phyloP scores from a whole-genome alignment of 2,113 vertebrate species.

The Procavia capensis region DNA sequence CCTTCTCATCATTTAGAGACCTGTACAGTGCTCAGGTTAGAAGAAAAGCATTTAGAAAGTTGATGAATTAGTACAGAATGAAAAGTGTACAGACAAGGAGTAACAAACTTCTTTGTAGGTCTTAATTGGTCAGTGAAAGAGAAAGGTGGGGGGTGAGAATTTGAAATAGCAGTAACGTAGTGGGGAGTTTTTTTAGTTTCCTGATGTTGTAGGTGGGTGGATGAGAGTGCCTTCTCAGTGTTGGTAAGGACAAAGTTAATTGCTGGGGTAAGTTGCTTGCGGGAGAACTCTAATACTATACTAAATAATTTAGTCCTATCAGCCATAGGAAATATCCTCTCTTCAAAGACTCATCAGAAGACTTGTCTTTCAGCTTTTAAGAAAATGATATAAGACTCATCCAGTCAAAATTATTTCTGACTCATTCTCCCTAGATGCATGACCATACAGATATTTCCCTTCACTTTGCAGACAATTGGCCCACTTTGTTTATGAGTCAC shows the following conservation, averaged over 20 bases:
- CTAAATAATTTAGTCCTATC: conserved; percentile 63
- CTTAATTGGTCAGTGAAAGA: background rate
- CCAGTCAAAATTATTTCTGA: conserved; percentile 72
- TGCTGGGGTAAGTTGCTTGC: conserved; percentile 52
- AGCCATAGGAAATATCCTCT: conserved; percentile 53
- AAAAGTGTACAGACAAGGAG: background rate
- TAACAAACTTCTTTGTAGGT: conserved; percentile 15
- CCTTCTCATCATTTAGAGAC: background rate
- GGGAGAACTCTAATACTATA: conserved; percentile 28
- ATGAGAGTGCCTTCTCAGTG: background rate
- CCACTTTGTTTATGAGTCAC: conserved; percentile 76
- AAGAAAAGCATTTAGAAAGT: background rate
- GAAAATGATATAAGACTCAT: conserved; percentile 66
- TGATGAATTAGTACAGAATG: background rate
- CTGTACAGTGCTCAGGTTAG: background rate
- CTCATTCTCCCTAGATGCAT: conserved; percentile 17
- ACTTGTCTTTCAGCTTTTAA: conserved; percentile 67
- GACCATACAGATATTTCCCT: conserved; percentile 61
- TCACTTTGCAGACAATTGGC: conserved; percentile 68
- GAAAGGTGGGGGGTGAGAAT: background rate
- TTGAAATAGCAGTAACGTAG: background rate
- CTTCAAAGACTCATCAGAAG: conserved; percentile 48
- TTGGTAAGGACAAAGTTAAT: conserved; percentile 8
- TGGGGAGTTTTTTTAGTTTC: background rate
- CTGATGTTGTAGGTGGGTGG: background rate